Base-by-base conservation (phyloP, 2,888 invertebrate species). In the Plutella xylostella region DNA sequence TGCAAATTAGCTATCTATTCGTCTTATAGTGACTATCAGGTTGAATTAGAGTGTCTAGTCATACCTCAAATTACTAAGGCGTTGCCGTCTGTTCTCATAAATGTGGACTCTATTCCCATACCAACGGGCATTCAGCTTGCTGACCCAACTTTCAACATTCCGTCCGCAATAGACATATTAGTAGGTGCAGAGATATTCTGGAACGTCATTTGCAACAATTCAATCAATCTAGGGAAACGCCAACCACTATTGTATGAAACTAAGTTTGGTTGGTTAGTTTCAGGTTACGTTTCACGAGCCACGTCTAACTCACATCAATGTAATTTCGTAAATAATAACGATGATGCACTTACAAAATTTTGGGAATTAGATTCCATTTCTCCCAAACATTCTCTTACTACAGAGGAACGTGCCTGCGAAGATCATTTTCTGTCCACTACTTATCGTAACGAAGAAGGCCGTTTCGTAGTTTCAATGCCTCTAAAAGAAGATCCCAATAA, bases 101-200 rank as follows among this genome's bases (percentile, higher is more conserved):
- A n/a, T n/a, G n/a, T n/a, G n/a, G n/a, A n/a, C n/a, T n/a, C n/a
- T n/a, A n/a, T n/a, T n/a, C n/a, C n/a, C n/a, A n/a, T n/a, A 15
- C 45, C 45, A 12, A 39, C 30, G 15, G 21, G 31, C 17, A 33
- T 45, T 7, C 5, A 11, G 21, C 33, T 45, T 30, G 45, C 45
- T n/a, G 45, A 45, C 19, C 34, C 40, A 5, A 38, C 25, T 14
- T 43, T 37, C 20, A 28, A 21, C 17, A 25, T 25, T 38, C 44
- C 44, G 19, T 38, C 44, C 25, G 30, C 25, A 15, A 30, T 44
- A 38, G 44, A 38, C 15, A 31, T 43, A 14, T 15, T 17, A 35
- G 18, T 35, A 11, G 18, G 35, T 11, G 35, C 35, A 7, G 35
- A 35, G 9, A 35, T 35, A 18, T 35, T 35, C 9, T 35, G 35